Evolutionary conservation across 1,140 invertebrate species (phyloP).

Genomic region (Anoplolepis gracilipes): DNA sequence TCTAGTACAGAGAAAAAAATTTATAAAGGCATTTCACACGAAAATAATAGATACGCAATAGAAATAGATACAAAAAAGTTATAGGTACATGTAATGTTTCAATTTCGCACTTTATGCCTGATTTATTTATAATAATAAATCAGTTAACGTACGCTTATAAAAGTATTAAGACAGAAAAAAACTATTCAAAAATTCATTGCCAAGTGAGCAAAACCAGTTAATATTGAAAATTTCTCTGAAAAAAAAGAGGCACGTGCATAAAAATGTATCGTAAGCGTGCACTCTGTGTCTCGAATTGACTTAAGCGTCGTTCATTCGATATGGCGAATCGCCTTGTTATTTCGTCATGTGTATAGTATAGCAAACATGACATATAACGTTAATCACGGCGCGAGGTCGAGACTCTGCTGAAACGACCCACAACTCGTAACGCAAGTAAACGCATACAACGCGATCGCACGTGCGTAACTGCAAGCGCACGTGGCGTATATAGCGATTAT

Average conservation of each 20-base stretch:
- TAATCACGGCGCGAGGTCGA: slow-evolving; percentile 39
- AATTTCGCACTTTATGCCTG: too few relatives aligned
- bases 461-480: slow-evolving; percentile 71
- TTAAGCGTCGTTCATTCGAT: background rate
- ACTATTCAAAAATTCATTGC: too few relatives aligned
- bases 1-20: too few relatives aligned
- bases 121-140: too few relatives aligned
- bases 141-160: too few relatives aligned
- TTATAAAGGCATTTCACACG: too few relatives aligned
- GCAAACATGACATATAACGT: slow-evolving; percentile 29
- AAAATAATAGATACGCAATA: too few relatives aligned
- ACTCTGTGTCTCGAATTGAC: background rate
- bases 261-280: background rate
- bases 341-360: slow-evolving; percentile 9
- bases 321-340: background rate
- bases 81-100: too few relatives aligned
- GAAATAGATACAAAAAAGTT: too few relatives aligned
- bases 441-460: slow-evolving; percentile 55
- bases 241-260: background rate
- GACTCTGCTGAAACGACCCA: background rate
- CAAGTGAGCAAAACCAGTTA: too few relatives aligned
- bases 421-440: slow-evolving; percentile 30
- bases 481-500: slow-evolving; percentile 29
- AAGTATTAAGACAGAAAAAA: too few relatives aligned
- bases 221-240: too few relatives aligned